A percentile compares a stretch with the other conserved stretches of the same genome.
These are phyloP conservation scores for Radopholus similis DNA, from an alignment of 1,140 invertebrate species.

Conservation along the genomic window DNA sequence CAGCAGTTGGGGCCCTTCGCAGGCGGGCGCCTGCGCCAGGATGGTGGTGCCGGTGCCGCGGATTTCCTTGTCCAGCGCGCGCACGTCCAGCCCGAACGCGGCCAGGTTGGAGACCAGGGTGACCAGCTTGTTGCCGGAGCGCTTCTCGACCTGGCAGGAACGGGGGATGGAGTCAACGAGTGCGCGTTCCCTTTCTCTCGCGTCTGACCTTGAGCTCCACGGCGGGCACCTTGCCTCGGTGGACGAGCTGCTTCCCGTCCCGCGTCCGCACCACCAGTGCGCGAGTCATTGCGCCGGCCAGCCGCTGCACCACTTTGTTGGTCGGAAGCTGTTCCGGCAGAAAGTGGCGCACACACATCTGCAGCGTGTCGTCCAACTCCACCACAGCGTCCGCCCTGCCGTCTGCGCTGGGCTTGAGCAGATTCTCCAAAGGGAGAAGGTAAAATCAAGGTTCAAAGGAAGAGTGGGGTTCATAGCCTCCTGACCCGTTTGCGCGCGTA, in stretches of 20 bases:
- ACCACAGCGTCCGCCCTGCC: not conserved
- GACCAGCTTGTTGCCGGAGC: slow-evolving; percentile 39
- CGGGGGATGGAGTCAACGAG: not conserved
- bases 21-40: slow-evolving; percentile 24
- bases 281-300: slow-evolving; percentile 19
- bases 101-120: slow-evolving; percentile 38
- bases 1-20: slow-evolving; percentile 43
- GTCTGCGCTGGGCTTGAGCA: no score
- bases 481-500: slow-evolving; percentile 2
- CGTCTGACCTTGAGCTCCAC: slow-evolving; percentile 10
- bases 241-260: not conserved
- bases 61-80: slow-evolving; percentile 24
- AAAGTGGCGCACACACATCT: slow-evolving; percentile 22
- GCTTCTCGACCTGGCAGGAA: slow-evolving; percentile 37
- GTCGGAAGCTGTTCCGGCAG: slow-evolving; percentile 4
- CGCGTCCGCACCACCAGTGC: not conserved
- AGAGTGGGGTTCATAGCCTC: not conserved
- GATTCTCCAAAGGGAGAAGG: not conserved
- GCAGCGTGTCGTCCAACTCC: slow-evolving; percentile 10
- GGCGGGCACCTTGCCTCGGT: not conserved
- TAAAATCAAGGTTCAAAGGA: not conserved
- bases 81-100: slow-evolving; percentile 38
- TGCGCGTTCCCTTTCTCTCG: not conserved
- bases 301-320: slow-evolving; percentile 33
- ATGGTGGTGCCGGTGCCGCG: slow-evolving; percentile 42